phyloP scores from a whole-genome alignment of 2,797 vertebrate genomes.

The Ctenopoma kingsleyae region DNA sequence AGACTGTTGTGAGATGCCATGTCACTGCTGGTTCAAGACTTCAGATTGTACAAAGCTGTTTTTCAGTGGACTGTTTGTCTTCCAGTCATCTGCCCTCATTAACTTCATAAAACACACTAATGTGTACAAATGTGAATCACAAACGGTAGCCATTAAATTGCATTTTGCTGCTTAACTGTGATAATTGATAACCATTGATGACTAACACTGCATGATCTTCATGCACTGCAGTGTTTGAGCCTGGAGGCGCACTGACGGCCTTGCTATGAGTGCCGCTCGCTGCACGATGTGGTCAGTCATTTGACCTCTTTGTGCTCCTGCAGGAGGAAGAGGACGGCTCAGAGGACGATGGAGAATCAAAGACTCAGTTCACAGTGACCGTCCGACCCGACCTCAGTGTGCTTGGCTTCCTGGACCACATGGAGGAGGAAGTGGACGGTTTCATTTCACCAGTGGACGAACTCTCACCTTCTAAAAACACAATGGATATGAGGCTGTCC shows the following conservation, averaged over 20 bases:
- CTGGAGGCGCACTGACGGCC: conserved; percentile 1
- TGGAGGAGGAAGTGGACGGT: conserved; percentile 92
- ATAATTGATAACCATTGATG: conserved; percentile 47
- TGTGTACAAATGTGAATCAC: conserved; percentile 24
- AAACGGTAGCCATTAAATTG: neutral
- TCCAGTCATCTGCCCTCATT: conserved; percentile 27
- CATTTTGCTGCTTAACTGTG: conserved; percentile 11
- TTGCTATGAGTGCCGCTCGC: neutral
- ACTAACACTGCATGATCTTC: conserved; percentile 70
- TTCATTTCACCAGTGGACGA: conserved; percentile 97
- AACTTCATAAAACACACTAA: conserved; percentile 41
- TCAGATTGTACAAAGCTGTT: neutral
- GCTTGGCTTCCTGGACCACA: conserved; percentile 90
- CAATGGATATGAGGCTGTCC: conserved; percentile 91
- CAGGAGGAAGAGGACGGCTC: conserved; percentile 95
- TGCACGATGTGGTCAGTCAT: neutral
- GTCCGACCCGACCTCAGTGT: conserved; percentile 87
- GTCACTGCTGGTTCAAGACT: conserved; percentile 9
- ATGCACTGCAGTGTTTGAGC: conserved; percentile 27
- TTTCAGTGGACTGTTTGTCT: neutral
- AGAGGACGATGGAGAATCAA: conserved; percentile 89
- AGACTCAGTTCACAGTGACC: conserved; percentile 85
- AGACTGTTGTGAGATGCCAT: neutral
- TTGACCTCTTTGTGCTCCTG: conserved; percentile 15
- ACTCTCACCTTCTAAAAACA: conserved; percentile 88